These are phyloP conservation scores for Salminus brasiliensis DNA, from an alignment of 2,113 vertebrate genomes.

Conservation along the genomic window DNA sequence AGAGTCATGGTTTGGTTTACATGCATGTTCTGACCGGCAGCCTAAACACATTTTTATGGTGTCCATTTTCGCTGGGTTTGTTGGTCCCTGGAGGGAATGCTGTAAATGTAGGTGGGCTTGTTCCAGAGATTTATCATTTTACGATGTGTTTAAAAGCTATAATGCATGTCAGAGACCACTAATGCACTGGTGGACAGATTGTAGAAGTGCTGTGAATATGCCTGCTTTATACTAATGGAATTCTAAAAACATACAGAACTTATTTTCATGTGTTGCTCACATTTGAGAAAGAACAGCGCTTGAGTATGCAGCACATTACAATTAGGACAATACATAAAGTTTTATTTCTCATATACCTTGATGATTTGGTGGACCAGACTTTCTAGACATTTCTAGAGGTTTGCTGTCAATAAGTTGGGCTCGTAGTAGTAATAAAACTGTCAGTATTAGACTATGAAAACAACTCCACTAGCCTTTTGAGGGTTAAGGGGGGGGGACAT, in stretches of 20 bases:
- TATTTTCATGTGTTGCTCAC: neutral
- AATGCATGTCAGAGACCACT: neutral
- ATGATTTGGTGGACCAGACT: neutral
- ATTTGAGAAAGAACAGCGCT: neutral
- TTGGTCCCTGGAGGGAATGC: neutral
- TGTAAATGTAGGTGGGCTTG: neutral
- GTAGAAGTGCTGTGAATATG: neutral
- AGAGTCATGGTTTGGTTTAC: neutral
- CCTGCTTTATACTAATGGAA: neutral
- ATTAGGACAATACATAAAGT: neutral
- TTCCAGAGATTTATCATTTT: conserved; percentile 16
- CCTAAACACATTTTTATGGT: neutral
- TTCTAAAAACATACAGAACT: neutral
- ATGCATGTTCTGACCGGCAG: neutral
- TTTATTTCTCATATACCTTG: neutral
- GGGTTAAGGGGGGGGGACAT: too few relatives aligned
- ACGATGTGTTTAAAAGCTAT: neutral
- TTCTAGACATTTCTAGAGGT: neutral
- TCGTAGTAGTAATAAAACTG: too few relatives aligned
- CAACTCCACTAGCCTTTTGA: too few relatives aligned
- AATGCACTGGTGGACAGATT: neutral
- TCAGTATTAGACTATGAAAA: too few relatives aligned
- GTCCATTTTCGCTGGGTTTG: neutral
- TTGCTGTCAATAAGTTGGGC: too few relatives aligned
- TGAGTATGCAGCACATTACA: neutral